Evolutionary conservation across 2,113 vertebrate genomes (phyloP), one percentile per base, ranked within the genome.

Genomic region (Callipepla squamata): DNA sequence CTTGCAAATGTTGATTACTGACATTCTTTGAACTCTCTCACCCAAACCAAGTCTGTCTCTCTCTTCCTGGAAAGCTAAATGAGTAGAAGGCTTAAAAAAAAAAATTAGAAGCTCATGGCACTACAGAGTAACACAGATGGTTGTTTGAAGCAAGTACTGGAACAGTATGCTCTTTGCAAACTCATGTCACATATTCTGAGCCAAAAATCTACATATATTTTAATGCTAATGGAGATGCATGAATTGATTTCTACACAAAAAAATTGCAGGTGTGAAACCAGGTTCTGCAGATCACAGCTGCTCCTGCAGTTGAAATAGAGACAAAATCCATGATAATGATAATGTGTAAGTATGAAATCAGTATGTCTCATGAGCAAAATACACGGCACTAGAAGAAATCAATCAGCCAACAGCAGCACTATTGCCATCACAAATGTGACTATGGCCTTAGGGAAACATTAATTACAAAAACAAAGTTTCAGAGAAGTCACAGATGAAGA

Each of bases 401-500:
- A 0, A 58, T 6, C 80, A n/a, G 18, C 55, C 30, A n/a, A 20
- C 7, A 57, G 38, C 47, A 4, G 11, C 63, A 57, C 0, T 3
- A 28, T 0, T 61, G 51, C 58, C 74, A 55, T 36, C 70, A 79
- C 28, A 87, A 76, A 58, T 7, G 12, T 38, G n/a, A 89, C 42
- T 5, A 40, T 6, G 66, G 73, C 91, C 78, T 77, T 11, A 18
- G 58, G 80, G 53, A 74, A 84, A 22, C 40, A 9, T 3, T 12
- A 76, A 65, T 3, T 91, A 85, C 21, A 67, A 92, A 69, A 0
- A 87, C 30, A n/a, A n/a, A 81, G 57, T 40, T 84, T 0, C 2
- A 69, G 48, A 89, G 63, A 66, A 82, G 89, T 76, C 86, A 95
- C 7, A 45, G 80, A 50, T 89, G 63, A 95, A 92, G 89, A 93